Percentiles rank a stretch among this genome's conserved stretches.
Conservation (phyloP, 1,140 invertebrate genomes). For the Cydia splendana region DNA sequence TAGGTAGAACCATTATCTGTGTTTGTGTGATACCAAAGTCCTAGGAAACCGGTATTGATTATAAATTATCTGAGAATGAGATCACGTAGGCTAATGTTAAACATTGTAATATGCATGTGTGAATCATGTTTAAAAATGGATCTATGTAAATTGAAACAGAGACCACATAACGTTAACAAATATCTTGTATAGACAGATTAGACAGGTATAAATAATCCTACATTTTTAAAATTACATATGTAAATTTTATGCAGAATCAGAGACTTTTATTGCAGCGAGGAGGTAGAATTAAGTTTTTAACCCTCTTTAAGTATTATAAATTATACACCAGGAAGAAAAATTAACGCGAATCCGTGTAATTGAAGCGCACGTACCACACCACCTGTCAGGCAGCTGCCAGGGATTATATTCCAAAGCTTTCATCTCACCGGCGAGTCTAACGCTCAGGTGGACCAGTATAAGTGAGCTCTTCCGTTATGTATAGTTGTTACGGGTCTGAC, state of each 20-base stretch:
- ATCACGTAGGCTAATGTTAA: slow-evolving; percentile 20
- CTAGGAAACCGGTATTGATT: slow-evolving; percentile 19
- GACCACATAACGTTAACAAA: neutral
- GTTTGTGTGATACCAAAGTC: slow-evolving; percentile 21
- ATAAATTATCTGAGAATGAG: slow-evolving; percentile 27
- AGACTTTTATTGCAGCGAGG: slow-evolving; percentile 22
- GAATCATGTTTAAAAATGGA: neutral
- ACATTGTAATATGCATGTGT: slow-evolving; percentile 2
- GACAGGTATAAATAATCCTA: too few relatives aligned
- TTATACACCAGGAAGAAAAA: slow-evolving; percentile 30
- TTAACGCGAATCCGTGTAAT: slow-evolving; percentile 33
- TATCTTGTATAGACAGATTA: too few relatives aligned
- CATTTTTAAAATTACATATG: too few relatives aligned
- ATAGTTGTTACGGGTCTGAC: neutral
- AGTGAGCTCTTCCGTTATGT: neutral
- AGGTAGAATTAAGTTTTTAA: neutral
- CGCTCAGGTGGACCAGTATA: neutral
- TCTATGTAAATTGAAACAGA: neutral
- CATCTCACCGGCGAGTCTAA: neutral
- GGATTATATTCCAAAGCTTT: slow-evolving; percentile 1
- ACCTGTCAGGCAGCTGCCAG: slow-evolving; percentile 70
- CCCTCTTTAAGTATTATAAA: slow-evolving; percentile 12
- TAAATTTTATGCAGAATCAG: neutral
- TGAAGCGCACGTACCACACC: slow-evolving; percentile 58
- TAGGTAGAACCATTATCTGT: slow-evolving; percentile 20